Conservation (phyloP, 1,140 invertebrate species). For the Plectus sambesii region DNA sequence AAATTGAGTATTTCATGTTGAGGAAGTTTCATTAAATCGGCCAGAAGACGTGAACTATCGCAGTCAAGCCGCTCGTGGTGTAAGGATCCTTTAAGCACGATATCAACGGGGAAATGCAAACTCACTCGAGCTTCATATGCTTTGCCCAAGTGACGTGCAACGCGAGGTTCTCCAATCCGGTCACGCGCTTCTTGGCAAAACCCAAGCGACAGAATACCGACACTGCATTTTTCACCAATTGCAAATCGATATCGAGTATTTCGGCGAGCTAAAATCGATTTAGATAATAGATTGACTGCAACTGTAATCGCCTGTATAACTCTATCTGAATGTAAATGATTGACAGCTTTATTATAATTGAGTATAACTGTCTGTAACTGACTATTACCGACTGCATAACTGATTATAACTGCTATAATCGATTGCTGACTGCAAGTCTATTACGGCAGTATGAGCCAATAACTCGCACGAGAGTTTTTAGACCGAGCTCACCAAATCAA, state of each 20-base stretch:
- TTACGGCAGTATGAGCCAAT: no score
- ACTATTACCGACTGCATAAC: no score
- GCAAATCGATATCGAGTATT: conserved; percentile 66
- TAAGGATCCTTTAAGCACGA: no score
- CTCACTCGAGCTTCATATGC: conserved; percentile 1
- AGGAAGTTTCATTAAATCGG: no score
- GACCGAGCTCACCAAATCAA: no score
- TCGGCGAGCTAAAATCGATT: conserved; percentile 57
- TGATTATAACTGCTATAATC: no score
- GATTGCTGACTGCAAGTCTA: no score
- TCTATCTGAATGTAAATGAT: conserved; percentile 3
- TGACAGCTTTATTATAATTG: conserved; percentile 5
- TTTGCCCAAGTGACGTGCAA: conserved; percentile 63
- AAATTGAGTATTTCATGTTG: no score
- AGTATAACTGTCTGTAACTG: not conserved
- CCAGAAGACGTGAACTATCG: no score
- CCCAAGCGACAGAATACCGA: conserved; percentile 81
- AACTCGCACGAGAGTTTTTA: no score
- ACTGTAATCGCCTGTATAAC: conserved; percentile 1
- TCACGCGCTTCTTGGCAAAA: conserved; percentile 65
- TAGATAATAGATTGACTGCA: conserved; percentile 21
- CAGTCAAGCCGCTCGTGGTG: no score
- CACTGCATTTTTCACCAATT: conserved; percentile 60
- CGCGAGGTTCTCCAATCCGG: conserved; percentile 48
- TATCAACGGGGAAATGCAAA: no score